phyloP scores from a whole-genome alignment of 1,140 invertebrate genomes.

The Dinothrombium tinctorium region DNA sequence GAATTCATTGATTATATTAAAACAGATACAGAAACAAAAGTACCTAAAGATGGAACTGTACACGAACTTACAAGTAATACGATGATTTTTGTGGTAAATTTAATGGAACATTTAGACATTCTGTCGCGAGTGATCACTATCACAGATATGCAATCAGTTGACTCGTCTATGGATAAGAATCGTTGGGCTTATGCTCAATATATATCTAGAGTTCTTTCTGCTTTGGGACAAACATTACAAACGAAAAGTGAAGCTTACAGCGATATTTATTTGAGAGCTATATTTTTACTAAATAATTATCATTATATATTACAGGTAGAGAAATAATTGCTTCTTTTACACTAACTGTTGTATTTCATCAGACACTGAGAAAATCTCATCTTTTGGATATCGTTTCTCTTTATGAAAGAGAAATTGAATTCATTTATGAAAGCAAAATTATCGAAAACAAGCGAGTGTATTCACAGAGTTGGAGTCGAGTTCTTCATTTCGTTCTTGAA shows the following conservation, averaged over 20 bases:
- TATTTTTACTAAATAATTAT: conserved; percentile 70
- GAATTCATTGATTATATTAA: conserved; percentile 76
- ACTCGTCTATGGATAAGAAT: conserved; percentile 13
- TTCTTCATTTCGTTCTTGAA: conserved; percentile 40
- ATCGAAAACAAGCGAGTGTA: conserved; percentile 49
- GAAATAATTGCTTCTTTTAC: background rate
- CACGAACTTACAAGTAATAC: conserved; percentile 84
- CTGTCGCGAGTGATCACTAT: conserved; percentile 13
- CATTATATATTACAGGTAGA: conserved; percentile 56
- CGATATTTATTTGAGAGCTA: conserved; percentile 50
- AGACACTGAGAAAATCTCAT: conserved; percentile 22
- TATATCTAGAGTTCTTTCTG: conserved; percentile 38
- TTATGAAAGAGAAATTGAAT: conserved; percentile 56
- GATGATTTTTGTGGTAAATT: conserved; percentile 56
- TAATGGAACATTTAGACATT: conserved; percentile 25
- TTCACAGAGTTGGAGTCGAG: conserved; percentile 56
- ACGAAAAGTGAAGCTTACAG: conserved; percentile 49
- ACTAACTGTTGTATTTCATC: conserved; percentile 1
- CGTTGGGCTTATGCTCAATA: conserved; percentile 16
- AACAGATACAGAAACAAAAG: conserved; percentile 48
- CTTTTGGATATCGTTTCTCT: conserved; percentile 50
- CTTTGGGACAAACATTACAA: conserved; percentile 53
- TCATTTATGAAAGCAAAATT: conserved; percentile 51
- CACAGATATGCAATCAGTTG: conserved; percentile 13
- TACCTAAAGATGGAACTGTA: conserved; percentile 85